Evolutionary conservation across 2,797 vertebrate species (phyloP), one percentile per base, ranked within the genome.

Genomic region (Lerista edwardsae): DNA sequence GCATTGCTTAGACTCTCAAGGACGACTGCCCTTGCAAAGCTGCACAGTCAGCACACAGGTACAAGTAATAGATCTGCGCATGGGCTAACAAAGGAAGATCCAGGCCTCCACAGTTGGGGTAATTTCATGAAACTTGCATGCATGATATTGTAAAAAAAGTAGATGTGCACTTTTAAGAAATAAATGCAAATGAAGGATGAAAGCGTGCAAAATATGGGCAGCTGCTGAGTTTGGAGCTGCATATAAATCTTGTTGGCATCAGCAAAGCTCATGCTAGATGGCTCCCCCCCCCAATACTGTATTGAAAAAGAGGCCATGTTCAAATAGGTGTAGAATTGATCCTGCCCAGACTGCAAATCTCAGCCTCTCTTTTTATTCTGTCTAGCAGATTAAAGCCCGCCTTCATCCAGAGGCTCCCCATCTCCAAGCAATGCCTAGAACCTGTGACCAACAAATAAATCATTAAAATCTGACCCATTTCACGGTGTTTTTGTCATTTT

Each of bases 11-110:
- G 55, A 19, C 10, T 91, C 74, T 74, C 81, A 91, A 90, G 85
- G 85, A 88, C 88, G 90, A 21, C 6, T 41, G 74, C 8, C 71
- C 88, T 84, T 88, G 90, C 76, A 91, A 90, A 93, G 47, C 19
- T 78, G 83, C 75, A 55, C 69, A 75, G 51, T 74, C 83, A 89
- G 81, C 67, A 86, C 23, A 83, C 72, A 78, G 80, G 61, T 14
- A 67, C 81, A 80, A 80, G 64, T 65, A 12, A 3, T 2, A 68
- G 59, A 4, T 74, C 25, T 83, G 41, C 89, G 80, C 36, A 59
- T 64, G 83, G 84, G 85, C 83, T 0, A 1, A 69, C 73, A 51
- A 77, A 1, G 3, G 61, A 47, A 34, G 61, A 68, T 1, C 68
- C 11, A 41, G 69, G 85, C 19, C 0, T 25, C 55, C n/a, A 51